Percentiles rank a stretch among this genome's conserved stretches.
These are phyloP conservation scores for Phorcus lineatus DNA, from an alignment of 2,888 invertebrate species.

Conservation along the genomic window DNA sequence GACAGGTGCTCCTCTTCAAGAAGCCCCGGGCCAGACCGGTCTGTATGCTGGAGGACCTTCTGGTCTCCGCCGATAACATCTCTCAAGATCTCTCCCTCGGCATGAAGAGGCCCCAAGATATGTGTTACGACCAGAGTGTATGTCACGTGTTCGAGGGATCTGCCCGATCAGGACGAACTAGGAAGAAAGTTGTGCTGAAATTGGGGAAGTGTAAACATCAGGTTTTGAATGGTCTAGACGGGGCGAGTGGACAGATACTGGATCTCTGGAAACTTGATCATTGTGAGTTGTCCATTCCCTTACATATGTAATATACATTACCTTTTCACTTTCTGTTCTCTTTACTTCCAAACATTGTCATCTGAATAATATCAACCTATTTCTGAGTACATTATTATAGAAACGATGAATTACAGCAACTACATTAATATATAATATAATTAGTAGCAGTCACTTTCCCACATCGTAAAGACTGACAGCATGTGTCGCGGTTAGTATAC, in stretches of 20 bases:
- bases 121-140: too few relatives aligned
- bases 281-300: not conserved
- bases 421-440: too few relatives aligned
- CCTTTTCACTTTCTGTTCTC: too few relatives aligned
- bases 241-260: not conserved
- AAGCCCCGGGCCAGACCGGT: not conserved
- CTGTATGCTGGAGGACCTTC: conserved; percentile 3
- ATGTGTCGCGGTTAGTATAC: too few relatives aligned
- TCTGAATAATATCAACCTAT: too few relatives aligned
- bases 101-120: not conserved
- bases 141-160: not conserved
- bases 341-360: too few relatives aligned
- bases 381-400: too few relatives aligned
- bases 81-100: not conserved
- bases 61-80: not conserved
- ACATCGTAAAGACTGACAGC: too few relatives aligned
- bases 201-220: not conserved
- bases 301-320: too few relatives aligned
- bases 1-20: not conserved
- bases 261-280: not conserved
- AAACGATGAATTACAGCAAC: too few relatives aligned
- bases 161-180: too few relatives aligned
- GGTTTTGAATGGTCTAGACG: not conserved
- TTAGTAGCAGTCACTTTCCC: too few relatives aligned
- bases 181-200: not conserved